phyloP scores from a whole-genome alignment of 1,140 invertebrate species.

The Neotoxoptera formosana region DNA sequence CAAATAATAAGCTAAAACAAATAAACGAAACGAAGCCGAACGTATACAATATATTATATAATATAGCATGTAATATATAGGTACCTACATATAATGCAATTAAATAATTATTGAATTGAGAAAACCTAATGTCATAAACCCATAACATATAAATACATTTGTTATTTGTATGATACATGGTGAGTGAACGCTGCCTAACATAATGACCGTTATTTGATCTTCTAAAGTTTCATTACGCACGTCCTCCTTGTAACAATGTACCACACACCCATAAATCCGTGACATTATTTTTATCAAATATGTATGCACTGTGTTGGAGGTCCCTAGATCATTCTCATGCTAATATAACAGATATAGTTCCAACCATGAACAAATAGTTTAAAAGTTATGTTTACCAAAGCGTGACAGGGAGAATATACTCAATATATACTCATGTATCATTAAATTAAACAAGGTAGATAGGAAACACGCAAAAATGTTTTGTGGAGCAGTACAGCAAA shows the following conservation, averaged over 20 bases:
- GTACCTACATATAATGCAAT: background rate
- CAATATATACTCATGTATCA: background rate
- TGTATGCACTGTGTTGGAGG: conserved; percentile 24
- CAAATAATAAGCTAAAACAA: background rate
- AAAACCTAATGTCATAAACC: background rate
- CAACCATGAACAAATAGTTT: conserved; percentile 34
- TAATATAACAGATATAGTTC: background rate
- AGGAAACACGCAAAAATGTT: background rate
- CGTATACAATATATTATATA: too few species aligned
- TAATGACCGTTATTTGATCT: conserved; percentile 36
- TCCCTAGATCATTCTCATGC: conserved; percentile 12
- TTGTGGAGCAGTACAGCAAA: background rate
- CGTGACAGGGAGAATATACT: background rate
- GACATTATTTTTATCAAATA: conserved; percentile 51
- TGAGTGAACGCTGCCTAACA: conserved; percentile 9
- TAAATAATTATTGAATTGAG: background rate
- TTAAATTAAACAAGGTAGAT: background rate
- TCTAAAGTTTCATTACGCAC: conserved; percentile 38
- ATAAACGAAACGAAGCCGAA: background rate
- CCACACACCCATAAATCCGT: conserved; percentile 53
- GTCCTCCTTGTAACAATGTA: conserved; percentile 52
- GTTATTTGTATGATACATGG: background rate
- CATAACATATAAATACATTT: background rate
- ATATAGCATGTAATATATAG: too few species aligned
- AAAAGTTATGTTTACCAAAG: conserved; percentile 11